phyloP scores from a whole-genome alignment of 1,140 invertebrate species.

The Marisa cornuarietis region DNA sequence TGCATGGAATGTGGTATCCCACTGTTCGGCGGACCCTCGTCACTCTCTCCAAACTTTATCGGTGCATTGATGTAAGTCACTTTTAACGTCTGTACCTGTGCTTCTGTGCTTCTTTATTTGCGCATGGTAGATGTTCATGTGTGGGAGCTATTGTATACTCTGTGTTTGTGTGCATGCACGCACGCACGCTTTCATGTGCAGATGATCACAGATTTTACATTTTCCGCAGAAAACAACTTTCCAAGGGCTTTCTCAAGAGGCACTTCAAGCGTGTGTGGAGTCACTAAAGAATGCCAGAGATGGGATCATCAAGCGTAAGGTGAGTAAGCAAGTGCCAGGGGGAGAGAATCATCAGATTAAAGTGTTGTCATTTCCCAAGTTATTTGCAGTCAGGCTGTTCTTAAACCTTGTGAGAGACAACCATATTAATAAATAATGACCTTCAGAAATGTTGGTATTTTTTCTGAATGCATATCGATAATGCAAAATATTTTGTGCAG shows the following conservation, averaged over 20 bases:
- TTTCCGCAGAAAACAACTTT: slow-evolving; percentile 81
- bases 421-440: too few species aligned
- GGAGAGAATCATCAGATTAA: too few species aligned
- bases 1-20: slow-evolving; percentile 99
- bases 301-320: slow-evolving; percentile 67
- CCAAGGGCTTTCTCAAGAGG: slow-evolving; percentile 95
- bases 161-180: background rate
- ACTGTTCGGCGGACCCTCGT: slow-evolving; percentile 93
- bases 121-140: background rate
- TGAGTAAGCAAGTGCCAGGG: slow-evolving; percentile 21
- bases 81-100: background rate
- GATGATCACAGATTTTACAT: background rate
- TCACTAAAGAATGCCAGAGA: slow-evolving; percentile 82
- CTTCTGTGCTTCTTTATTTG: background rate
- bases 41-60: slow-evolving; percentile 92
- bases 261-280: slow-evolving; percentile 88
- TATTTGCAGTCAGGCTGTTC: too few species aligned
- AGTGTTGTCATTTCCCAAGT: too few species aligned
- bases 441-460: too few species aligned
- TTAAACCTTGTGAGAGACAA: too few species aligned
- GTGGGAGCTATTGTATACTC: too few species aligned
- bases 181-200: background rate
- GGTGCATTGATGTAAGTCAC: slow-evolving; percentile 84
- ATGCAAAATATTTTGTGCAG: background rate
- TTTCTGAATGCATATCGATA: too few species aligned